These are phyloP conservation scores for Morpho helenor DNA, from an alignment of 2,888 invertebrate genomes.

Conservation along the genomic window DNA sequence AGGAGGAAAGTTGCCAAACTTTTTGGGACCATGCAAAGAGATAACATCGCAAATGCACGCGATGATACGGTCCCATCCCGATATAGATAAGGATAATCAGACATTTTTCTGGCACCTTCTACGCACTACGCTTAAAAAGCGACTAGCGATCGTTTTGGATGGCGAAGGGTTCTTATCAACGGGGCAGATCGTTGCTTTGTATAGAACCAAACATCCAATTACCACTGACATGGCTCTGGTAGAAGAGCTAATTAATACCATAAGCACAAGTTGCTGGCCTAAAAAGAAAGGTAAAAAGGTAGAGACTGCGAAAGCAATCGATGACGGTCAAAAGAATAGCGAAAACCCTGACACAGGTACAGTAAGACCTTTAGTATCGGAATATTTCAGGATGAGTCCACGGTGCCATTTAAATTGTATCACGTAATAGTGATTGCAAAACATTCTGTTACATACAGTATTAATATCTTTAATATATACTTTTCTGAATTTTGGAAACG, in stretches of 20 bases:
- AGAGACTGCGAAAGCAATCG: background rate
- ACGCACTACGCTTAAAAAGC: conserved; percentile 28
- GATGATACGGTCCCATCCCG: background rate
- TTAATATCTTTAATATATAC: too few species aligned
- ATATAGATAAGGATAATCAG: background rate
- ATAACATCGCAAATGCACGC: conserved; percentile 23
- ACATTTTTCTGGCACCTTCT: conserved; percentile 16
- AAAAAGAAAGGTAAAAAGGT: background rate
- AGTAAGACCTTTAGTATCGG: conserved; percentile 2
- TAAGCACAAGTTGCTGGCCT: conserved; percentile 25
- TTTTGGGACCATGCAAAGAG: conserved; percentile 24
- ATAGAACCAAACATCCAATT: conserved; percentile 30
- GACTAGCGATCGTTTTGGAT: conserved; percentile 29
- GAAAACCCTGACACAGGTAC: conserved; percentile 9
- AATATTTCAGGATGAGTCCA: background rate
- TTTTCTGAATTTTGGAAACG: too few species aligned
- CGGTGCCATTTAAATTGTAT: background rate
- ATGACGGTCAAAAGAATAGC: conserved; percentile 3
- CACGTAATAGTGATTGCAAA: conserved; percentile 1
- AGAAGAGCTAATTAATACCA: conserved; percentile 23
- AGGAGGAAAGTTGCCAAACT: conserved; percentile 19
- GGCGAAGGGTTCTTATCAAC: conserved; percentile 20
- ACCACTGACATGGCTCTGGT: conserved; percentile 30
- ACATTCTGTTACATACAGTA: background rate
- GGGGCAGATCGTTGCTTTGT: conserved; percentile 25